phyloP scores from a whole-genome alignment of 1,140 invertebrate genomes.

The Eumeta japonica region DNA sequence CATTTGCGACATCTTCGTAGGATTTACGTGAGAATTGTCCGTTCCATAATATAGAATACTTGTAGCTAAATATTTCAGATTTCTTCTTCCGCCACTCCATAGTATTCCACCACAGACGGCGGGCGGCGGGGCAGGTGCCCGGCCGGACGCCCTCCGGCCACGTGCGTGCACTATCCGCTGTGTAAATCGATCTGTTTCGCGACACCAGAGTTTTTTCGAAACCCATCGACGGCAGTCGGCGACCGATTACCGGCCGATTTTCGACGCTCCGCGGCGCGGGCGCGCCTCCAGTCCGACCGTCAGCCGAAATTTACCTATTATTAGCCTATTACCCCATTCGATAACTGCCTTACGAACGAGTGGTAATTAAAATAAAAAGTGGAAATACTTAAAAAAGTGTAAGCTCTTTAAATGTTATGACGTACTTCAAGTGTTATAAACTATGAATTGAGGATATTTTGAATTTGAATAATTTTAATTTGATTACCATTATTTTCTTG shows the following conservation, averaged over 20 bases:
- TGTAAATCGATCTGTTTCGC: conserved; percentile 43
- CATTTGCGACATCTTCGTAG: neutral
- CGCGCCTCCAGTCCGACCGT: conserved; percentile 38
- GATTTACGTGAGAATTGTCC: neutral
- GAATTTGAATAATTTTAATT: no score
- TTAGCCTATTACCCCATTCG: conserved; percentile 2
- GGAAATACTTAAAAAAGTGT: neutral
- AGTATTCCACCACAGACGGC: neutral
- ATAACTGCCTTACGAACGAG: no score
- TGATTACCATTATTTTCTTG: no score
- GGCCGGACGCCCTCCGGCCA: conserved; percentile 23
- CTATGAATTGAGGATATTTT: no score
- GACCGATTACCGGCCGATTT: conserved; percentile 45
- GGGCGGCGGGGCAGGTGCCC: conserved; percentile 21
- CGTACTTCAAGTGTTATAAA: no score
- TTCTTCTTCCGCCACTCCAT: neutral
- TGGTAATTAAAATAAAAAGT: no score
- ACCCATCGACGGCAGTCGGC: conserved; percentile 23
- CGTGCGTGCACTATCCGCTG: conserved; percentile 50
- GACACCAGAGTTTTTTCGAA: conserved; percentile 44
- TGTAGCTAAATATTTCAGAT: neutral
- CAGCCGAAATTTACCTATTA: neutral
- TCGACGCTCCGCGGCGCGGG: conserved; percentile 33
- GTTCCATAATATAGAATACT: neutral
- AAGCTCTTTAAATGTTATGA: no score